Conservation (phyloP, 2,888 invertebrate genomes). For the Calameuta filiformis region DNA sequence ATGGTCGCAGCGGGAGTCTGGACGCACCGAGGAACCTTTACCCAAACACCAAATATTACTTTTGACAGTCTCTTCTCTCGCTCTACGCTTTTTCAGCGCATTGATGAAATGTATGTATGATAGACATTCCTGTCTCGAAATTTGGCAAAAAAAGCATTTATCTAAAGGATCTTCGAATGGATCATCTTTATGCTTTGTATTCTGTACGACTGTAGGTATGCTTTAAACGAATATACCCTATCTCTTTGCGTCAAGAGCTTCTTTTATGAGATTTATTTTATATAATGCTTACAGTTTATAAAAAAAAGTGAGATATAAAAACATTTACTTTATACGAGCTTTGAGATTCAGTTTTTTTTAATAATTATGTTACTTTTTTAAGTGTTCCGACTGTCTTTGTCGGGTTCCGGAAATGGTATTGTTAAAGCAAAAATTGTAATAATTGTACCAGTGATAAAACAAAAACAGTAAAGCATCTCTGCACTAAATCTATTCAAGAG, state of each 20-base stretch:
- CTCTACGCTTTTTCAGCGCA: not conserved
- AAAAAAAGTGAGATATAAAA: not conserved
- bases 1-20: constrained; percentile 16
- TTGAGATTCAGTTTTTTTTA: not conserved
- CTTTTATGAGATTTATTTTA: not conserved
- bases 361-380: not conserved
- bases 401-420: not conserved
- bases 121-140: not conserved
- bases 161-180: too few species aligned
- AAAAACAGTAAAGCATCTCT: not conserved
- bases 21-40: not conserved
- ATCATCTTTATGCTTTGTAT: too few species aligned
- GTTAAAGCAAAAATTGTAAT: not conserved
- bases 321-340: not conserved
- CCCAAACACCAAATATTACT: constrained; percentile 7
- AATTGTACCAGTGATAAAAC: not conserved
- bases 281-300: not conserved
- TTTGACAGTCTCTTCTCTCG: constrained; percentile 9
- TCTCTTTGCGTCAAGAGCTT: not conserved
- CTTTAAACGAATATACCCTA: too few species aligned
- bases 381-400: not conserved
- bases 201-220: too few species aligned
- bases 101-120: not conserved
- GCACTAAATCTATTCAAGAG: not conserved
- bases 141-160: not conserved